These are phyloP conservation scores for Temnothorax ravouxi DNA, from an alignment of 2,888 invertebrate genomes.

Conservation along the genomic window DNA sequence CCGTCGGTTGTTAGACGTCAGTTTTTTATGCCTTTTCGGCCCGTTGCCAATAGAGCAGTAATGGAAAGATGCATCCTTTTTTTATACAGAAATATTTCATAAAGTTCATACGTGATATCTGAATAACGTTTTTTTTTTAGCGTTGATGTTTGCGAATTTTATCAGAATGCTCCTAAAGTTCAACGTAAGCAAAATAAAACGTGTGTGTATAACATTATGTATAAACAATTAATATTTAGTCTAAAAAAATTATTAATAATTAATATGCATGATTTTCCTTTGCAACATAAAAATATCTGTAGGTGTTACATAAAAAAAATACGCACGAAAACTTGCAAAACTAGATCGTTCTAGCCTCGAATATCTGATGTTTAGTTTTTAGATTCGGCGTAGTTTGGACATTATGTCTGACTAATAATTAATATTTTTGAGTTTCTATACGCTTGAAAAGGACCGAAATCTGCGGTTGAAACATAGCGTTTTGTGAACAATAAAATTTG, in stretches of 20 bases:
- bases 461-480: too few relatives aligned
- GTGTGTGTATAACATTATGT: not conserved
- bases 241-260: not conserved
- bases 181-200: not conserved
- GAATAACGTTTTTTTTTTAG: conserved; percentile 10
- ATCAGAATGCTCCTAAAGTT: not conserved
- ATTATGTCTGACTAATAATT: too few relatives aligned
- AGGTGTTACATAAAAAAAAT: not conserved
- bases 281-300: conserved; percentile 1
- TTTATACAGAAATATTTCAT: not conserved
- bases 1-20: conserved; percentile 27
- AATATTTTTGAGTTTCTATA: too few relatives aligned
- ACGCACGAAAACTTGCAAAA: conserved; percentile 52
- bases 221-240: not conserved
- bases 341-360: conserved; percentile 71
- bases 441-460: too few relatives aligned
- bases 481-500: too few relatives aligned
- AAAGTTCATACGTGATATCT: conserved; percentile 12
- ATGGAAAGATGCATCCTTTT: conserved; percentile 13
- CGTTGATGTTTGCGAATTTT: conserved; percentile 8
- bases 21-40: conserved; percentile 18
- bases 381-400: too few relatives aligned
- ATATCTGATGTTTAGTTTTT: too few relatives aligned
- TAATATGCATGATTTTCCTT: not conserved
- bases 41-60: conserved; percentile 33